phyloP scores from a whole-genome alignment of 2,888 invertebrate genomes.

The Smittia sp. region DNA sequence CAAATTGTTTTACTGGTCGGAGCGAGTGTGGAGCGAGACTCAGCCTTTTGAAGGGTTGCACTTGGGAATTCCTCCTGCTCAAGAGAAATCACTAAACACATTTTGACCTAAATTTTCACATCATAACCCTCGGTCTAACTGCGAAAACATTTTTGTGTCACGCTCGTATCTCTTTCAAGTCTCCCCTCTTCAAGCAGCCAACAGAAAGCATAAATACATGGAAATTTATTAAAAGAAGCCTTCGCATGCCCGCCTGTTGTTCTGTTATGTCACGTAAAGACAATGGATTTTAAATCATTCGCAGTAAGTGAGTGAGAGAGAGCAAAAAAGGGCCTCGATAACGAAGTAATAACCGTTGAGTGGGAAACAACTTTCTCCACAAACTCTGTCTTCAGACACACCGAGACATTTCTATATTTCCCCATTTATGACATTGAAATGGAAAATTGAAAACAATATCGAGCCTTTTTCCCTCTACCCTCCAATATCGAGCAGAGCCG shows the following conservation, averaged over 20 bases:
- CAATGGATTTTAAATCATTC: constrained; percentile 40
- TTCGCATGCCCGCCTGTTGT: constrained; percentile 13
- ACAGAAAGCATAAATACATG: neutral
- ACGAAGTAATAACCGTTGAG: neutral
- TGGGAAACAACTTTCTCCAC: neutral
- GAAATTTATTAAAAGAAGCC: constrained; percentile 2
- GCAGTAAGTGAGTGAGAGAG: neutral
- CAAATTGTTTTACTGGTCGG: neutral
- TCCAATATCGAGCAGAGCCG: no score
- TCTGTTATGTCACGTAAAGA: constrained; percentile 37
- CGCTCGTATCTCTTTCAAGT: neutral
- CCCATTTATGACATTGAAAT: constrained; percentile 19
- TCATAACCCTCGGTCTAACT: constrained; percentile 19
- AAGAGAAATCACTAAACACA: neutral
- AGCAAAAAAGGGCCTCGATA: constrained; percentile 7
- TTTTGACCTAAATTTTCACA: constrained; percentile 40
- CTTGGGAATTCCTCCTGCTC: neutral
- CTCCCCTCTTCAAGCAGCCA: neutral
- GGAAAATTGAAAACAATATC: constrained; percentile 14
- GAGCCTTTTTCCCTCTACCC: neutral
- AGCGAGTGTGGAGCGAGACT: neutral
- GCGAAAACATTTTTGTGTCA: constrained; percentile 27
- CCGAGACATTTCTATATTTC: neutral
- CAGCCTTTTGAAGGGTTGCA: no score
- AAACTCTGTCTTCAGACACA: neutral